phyloP scores from a whole-genome alignment of 1,140 invertebrate species.

The Trachymyrmex septentrionalis region DNA sequence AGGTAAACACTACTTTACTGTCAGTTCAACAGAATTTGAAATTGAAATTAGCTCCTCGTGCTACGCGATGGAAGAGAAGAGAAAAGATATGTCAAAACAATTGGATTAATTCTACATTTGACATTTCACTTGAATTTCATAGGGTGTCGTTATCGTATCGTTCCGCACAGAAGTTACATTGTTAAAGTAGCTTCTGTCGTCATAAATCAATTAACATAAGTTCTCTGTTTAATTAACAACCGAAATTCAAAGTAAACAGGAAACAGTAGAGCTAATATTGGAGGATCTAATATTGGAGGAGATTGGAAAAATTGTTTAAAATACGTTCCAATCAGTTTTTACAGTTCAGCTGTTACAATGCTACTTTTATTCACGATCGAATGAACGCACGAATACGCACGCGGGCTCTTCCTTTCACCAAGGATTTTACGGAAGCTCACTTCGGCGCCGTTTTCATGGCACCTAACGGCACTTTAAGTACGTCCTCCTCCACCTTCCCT shows the following conservation, averaged over 20 bases:
- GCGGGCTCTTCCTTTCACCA: constrained; percentile 60
- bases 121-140: constrained; percentile 20
- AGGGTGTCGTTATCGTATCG: constrained; percentile 10
- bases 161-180: constrained; percentile 19
- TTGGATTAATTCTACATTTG: constrained; percentile 9
- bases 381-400: not conserved
- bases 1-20: not conserved
- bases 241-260: constrained; percentile 15
- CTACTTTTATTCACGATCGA: constrained; percentile 38
- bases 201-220: not conserved
- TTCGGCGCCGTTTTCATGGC: constrained; percentile 68
- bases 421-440: constrained; percentile 70
- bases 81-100: constrained; percentile 23
- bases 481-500: constrained; percentile 39
- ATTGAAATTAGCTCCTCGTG: constrained; percentile 25
- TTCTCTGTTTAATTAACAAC: constrained; percentile 23
- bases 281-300: not conserved
- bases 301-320: constrained; percentile 22
- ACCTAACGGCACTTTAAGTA: constrained; percentile 79
- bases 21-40: constrained; percentile 27
- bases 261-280: not conserved
- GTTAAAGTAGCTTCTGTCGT: constrained; percentile 10
- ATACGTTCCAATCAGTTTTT: not conserved
- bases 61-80: not conserved
- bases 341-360: constrained; percentile 4